phyloP scores from a whole-genome alignment of 1,140 invertebrate genomes.

The Drosophila sechellia region DNA sequence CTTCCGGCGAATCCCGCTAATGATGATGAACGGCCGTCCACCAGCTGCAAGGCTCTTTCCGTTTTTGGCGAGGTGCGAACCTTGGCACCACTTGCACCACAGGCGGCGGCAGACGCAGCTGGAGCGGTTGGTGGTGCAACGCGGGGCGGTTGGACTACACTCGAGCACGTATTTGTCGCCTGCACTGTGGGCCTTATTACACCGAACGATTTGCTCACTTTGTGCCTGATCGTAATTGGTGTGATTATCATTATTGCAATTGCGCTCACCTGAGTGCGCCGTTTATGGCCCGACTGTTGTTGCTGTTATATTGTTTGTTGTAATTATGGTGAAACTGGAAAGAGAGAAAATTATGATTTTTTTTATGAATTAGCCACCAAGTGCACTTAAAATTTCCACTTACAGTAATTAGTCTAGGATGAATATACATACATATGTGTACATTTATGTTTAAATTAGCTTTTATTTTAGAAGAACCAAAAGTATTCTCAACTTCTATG shows the following conservation, averaged over 20 bases:
- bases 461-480: constrained; percentile 51
- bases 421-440: constrained; percentile 19
- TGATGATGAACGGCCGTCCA: constrained; percentile 53
- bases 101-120: neutral
- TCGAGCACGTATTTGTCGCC: constrained; percentile 82
- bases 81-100: constrained; percentile 3
- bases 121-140: constrained; percentile 22
- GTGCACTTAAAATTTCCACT: constrained; percentile 49
- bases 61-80: constrained; percentile 69
- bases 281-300: constrained; percentile 21
- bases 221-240: constrained; percentile 89
- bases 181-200: constrained; percentile 81
- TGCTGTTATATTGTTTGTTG: constrained; percentile 57
- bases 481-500: constrained; percentile 60
- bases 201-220: constrained; percentile 87
- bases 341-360: constrained; percentile 24
- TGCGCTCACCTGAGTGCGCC: constrained; percentile 65
- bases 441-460: constrained; percentile 37
- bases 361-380: constrained; percentile 47
- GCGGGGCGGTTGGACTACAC: constrained; percentile 66
- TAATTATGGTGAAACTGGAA: constrained; percentile 44
- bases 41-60: constrained; percentile 67
- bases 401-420: constrained; percentile 31
- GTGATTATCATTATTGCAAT: constrained; percentile 89
- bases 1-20: constrained; percentile 49